Evolutionary conservation across 2,113 vertebrate genomes (phyloP).

Genomic region (Polyodon spathula): DNA sequence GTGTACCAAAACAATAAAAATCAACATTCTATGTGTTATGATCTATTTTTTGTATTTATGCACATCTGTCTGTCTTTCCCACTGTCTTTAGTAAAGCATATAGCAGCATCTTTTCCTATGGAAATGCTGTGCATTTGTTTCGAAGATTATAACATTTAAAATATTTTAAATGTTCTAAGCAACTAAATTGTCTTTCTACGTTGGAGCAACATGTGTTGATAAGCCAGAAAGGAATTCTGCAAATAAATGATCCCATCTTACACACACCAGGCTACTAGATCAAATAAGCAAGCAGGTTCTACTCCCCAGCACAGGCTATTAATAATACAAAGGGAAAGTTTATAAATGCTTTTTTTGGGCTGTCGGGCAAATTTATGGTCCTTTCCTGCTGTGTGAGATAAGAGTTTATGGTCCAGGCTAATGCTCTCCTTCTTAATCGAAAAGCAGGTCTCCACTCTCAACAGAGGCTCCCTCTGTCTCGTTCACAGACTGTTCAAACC

Average conservation of each 20-base stretch:
- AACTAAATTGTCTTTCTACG: conserved; percentile 26
- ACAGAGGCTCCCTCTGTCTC: conserved; percentile 8
- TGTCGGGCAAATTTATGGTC: background rate
- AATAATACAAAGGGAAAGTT: background rate
- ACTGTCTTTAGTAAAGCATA: background rate
- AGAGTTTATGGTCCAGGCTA: background rate
- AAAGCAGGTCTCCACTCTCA: background rate
- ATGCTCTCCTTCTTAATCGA: background rate
- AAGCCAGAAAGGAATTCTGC: conserved; percentile 15
- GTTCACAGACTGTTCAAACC: background rate
- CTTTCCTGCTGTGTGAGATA: background rate
- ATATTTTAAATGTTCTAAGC: conserved; percentile 22
- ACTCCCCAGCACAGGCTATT: background rate
- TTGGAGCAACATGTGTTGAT: conserved; percentile 10
- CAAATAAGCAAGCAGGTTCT: background rate
- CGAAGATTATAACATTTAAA: conserved; percentile 39
- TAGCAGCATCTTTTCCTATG: conserved; percentile 11
- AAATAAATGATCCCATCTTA: background rate
- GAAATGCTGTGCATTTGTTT: conserved; percentile 30
- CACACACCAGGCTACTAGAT: background rate
- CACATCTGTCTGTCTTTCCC: background rate
- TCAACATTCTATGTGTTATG: too few relatives aligned
- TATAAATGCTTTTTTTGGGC: background rate
- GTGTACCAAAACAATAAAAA: too few relatives aligned
- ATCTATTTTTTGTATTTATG: too few relatives aligned